Evolutionary conservation across 2,797 vertebrate species (phyloP).

Genomic region (Characodon lateralis): DNA sequence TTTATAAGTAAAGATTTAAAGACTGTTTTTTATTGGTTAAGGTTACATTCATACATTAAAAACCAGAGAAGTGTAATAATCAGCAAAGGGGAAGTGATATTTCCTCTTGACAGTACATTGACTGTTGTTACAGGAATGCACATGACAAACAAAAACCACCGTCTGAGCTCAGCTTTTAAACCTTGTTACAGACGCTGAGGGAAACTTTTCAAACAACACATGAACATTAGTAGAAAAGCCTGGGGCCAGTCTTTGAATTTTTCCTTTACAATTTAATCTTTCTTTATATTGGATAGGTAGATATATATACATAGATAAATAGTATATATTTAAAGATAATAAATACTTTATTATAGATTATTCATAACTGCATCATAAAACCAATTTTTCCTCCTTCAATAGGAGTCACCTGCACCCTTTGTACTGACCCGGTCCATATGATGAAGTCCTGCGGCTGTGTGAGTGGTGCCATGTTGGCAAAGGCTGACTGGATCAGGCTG

Average conservation of each 20-base stretch:
- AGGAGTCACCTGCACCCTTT: fast-evolving
- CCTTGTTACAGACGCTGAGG: neutral
- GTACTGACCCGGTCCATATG: conserved; percentile 89
- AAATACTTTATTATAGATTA: neutral
- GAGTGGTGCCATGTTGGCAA: conserved; percentile 85
- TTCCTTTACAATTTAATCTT: neutral
- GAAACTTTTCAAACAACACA: neutral
- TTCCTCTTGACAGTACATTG: neutral
- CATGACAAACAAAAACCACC: neutral
- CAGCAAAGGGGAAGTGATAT: conserved; percentile 13
- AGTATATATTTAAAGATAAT: neutral
- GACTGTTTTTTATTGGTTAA: neutral
- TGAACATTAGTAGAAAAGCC: neutral
- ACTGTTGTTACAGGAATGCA: neutral
- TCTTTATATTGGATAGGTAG: neutral
- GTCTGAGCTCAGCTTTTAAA: neutral
- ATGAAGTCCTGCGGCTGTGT: conserved; percentile 86
- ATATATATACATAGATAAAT: neutral
- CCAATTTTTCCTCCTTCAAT: neutral
- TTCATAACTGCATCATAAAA: neutral
- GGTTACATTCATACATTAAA: neutral
- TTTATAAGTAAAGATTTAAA: neutral
- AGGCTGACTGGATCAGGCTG: conserved; percentile 91
- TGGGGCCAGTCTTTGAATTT: neutral
- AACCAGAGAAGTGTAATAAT: neutral